A percentile compares a stretch with the other conserved stretches of the same genome.
Conservation (phyloP, 2,113 vertebrate genomes). For the Pteronura brasiliensis region DNA sequence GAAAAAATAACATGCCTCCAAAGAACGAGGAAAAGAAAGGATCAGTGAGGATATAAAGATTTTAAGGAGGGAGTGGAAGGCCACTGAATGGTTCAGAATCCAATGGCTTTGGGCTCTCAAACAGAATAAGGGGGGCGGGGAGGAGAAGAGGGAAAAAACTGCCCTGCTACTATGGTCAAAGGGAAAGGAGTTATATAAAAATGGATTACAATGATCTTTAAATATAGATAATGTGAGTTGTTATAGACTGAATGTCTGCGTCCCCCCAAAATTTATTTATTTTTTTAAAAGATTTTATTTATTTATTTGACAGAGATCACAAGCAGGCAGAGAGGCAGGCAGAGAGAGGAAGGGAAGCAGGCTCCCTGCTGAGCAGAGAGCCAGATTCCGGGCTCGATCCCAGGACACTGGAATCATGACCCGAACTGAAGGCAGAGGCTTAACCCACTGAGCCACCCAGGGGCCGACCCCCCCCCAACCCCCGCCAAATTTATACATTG, state of each 20-base stretch:
- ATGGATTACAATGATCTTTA: background rate
- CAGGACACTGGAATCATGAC: too few species aligned
- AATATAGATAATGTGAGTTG: background rate
- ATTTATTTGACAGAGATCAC: too few species aligned
- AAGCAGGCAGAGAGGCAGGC: too few species aligned
- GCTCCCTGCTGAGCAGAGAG: too few species aligned
- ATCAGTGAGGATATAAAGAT: background rate
- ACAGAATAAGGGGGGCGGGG: too few species aligned
- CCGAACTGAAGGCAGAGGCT: too few species aligned
- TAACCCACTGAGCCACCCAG: too few species aligned
- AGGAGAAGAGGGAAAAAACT: background rate
- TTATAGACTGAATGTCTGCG: background rate
- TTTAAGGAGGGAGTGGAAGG: background rate
- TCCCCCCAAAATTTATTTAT: too few species aligned
- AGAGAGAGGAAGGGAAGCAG: too few species aligned
- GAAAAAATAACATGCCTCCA: background rate
- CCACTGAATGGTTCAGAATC: background rate
- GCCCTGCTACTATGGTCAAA: background rate
- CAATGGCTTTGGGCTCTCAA: background rate
- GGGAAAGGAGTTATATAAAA: background rate
- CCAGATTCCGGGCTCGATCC: accelerated
- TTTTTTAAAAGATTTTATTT: too few species aligned
- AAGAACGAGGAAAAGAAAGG: background rate
- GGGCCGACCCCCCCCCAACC: too few species aligned
- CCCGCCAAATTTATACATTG: background rate